A percentile compares a stretch with the other conserved stretches of the same genome.
Conservation (phyloP, 2,113 vertebrate species). For the Donacobius atricapilla region DNA sequence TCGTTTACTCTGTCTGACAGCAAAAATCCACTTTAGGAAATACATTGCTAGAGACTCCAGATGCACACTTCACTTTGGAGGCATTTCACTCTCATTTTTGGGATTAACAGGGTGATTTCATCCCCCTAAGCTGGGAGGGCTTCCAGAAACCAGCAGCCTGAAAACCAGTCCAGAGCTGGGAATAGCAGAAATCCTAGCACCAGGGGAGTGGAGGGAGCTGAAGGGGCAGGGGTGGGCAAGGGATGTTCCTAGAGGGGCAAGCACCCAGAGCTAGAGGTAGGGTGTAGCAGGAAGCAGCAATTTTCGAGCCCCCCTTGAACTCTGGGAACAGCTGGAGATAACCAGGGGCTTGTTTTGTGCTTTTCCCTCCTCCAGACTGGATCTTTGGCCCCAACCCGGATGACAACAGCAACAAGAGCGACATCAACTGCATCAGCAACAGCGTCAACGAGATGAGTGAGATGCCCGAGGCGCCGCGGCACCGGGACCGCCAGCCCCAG, state of each 20-base stretch:
- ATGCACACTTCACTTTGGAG: not conserved
- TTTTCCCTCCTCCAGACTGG: constrained; percentile 74
- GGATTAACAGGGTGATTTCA: constrained; percentile 15
- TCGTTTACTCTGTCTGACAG: not conserved
- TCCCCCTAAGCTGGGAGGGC: not conserved
- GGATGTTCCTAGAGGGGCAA: not conserved
- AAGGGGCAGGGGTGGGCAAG: not conserved
- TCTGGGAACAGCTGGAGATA: not conserved
- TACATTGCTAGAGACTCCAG: not conserved
- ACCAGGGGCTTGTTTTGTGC: not conserved
- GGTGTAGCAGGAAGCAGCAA: not conserved
- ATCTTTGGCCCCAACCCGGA: constrained; percentile 71
- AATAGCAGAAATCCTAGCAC: not conserved
- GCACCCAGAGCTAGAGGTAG: rapidly evolving
- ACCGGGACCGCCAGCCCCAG: constrained; percentile 45
- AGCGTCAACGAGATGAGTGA: constrained; percentile 72
- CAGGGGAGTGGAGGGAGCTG: not conserved
- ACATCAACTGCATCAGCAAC: constrained; percentile 81
- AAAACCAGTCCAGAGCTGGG: not conserved
- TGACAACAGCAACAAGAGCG: constrained; percentile 74
- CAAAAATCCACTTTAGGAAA: not conserved
- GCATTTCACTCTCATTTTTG: not conserved
- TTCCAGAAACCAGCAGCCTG: not conserved
- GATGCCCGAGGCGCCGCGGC: not conserved
- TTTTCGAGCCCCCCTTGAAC: not conserved